Base-by-base conservation (phyloP, 2,113 vertebrate genomes). In the Aplodontia rufa region DNA sequence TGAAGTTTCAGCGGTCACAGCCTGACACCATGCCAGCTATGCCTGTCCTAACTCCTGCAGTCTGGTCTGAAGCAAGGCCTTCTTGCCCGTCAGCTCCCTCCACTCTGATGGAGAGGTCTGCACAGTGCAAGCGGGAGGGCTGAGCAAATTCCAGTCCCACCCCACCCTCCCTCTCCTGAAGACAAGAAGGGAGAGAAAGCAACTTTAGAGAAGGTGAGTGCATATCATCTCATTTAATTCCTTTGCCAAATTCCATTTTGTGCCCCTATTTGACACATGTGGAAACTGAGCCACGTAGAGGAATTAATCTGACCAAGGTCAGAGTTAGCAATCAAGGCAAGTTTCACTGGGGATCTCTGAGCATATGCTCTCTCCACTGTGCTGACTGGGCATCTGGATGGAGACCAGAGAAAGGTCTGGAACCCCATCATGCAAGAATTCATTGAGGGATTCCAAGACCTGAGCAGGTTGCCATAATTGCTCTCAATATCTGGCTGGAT, bases 281-380 rank as follows among this genome's bases (percentile, higher is more conserved):
- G 42, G 49, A 74, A 74, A 69, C 19, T 47, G 69, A 87, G 69
- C 55, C 3, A 60, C 47, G 26, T 6, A 69, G 32, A 80, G 26
- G 22, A 72, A 45, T 71, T 10, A 7, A 10, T 66, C 35, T 20
- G 13, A 32, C 45, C 26, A 45, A 71, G 40, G 72, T 60, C 71
- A 62, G 64, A n/a, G 60, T 24, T n/a, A 26, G 53, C 49, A 47
- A 53, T 4, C 37, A 0, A 76, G 32, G 30, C 49, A 40, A 26
- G 49, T 75, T 7, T 58, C 45, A 58, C 0, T 5, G 4, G 14
- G 8, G 32, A n/a, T 40, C 0, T 7, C 35, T 47, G n/a, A 62
- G 51, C 28, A 0, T 17, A 6, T 17, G 35, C 35, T 37, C 22
- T n/a, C 9, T 55, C n/a, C n/a, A 19, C 40, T 37, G 6, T 0